These are phyloP conservation scores for Fistularia commersonii DNA, from an alignment of 2,797 vertebrate species.

Conservation along the genomic window DNA sequence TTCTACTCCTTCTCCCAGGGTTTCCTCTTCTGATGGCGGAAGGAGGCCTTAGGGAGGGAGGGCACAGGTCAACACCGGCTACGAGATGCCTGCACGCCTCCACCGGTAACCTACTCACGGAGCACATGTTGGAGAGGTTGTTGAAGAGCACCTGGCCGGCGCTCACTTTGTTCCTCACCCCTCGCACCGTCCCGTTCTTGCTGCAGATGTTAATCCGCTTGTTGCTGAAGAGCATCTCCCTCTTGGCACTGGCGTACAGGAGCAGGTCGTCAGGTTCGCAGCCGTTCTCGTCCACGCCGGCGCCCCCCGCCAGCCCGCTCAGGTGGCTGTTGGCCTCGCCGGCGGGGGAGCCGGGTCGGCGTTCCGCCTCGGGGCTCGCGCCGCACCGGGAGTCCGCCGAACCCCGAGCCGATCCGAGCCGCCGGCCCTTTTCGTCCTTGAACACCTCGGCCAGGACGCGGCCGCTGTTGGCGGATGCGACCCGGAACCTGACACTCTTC, in stretches of 20 bases:
- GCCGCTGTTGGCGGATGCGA: conserved; percentile 92
- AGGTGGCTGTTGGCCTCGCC: conserved; percentile 84
- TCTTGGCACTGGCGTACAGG: conserved; percentile 83
- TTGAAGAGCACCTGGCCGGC: conserved; percentile 98
- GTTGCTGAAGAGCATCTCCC: conserved; percentile 84
- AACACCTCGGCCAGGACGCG: conserved; percentile 92
- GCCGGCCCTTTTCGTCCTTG: conserved; percentile 69
- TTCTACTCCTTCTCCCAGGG: conserved; percentile 62
- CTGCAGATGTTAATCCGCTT: conserved; percentile 95
- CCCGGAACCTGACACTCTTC: conserved; percentile 89
- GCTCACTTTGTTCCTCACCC: conserved; percentile 97
- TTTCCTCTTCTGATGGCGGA: conserved; percentile 60
- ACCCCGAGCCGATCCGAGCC: conserved; percentile 59
- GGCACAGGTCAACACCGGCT: conserved; percentile 1
- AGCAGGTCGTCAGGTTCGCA: conserved; percentile 86
- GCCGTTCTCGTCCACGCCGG: conserved; percentile 71
- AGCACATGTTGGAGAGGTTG: conserved; percentile 86
- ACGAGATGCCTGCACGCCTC: conserved; percentile 1
- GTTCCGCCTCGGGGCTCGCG: conserved; percentile 79
- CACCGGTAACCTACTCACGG: conserved; percentile 76
- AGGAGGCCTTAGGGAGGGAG: conserved; percentile 48
- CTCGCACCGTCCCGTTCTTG: conserved; percentile 95
- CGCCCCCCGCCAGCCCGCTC: conserved; percentile 68
- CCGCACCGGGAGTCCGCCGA: conserved; percentile 83
- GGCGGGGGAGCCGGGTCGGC: conserved; percentile 49